A percentile compares a stretch with the other conserved stretches of the same genome.
These are phyloP conservation scores for Botia kubotai DNA, from an alignment of 2,797 vertebrate species.

Conservation along the genomic window DNA sequence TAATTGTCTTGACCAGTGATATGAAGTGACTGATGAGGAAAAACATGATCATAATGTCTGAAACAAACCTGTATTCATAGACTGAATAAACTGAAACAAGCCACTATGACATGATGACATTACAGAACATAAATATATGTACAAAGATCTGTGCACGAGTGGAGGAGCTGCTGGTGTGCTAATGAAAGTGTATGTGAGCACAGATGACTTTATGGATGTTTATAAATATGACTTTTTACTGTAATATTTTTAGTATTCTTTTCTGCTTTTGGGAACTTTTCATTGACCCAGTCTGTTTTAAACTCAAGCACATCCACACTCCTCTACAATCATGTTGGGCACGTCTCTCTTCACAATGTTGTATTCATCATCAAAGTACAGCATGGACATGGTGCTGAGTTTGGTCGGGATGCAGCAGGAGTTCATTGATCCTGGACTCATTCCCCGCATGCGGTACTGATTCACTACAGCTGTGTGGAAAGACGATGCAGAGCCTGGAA, in stretches of 20 bases:
- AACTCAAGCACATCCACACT: slow-evolving; percentile 94
- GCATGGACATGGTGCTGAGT: slow-evolving; percentile 99
- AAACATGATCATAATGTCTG: slow-evolving; percentile 2
- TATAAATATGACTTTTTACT: slow-evolving; percentile 75
- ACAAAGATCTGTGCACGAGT: slow-evolving; percentile 74
- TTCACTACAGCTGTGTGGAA: slow-evolving; percentile 98
- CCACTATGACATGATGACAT: too few species aligned
- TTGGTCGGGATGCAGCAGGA: slow-evolving; percentile 98
- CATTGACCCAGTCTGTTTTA: too few species aligned
- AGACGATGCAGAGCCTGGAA: slow-evolving; percentile 92
- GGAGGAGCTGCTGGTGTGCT: slow-evolving; percentile 56
- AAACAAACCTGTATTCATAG: slow-evolving; percentile 50
- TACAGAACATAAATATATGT: slow-evolving; percentile 84
- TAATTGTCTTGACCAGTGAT: too few species aligned
- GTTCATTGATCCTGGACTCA: slow-evolving; percentile 94
- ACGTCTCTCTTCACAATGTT: slow-evolving; percentile 98
- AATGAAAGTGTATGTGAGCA: slow-evolving; percentile 46
- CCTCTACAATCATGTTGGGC: slow-evolving; percentile 99
- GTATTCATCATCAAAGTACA: slow-evolving; percentile 99
- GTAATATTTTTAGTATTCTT: slow-evolving; percentile 46
- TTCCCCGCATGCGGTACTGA: slow-evolving; percentile 96
- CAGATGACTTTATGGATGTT: slow-evolving; percentile 41
- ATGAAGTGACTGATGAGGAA: neutral
- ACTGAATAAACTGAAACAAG: neutral
- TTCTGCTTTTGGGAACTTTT: neutral